Conservation (phyloP, 2,888 invertebrate genomes). For the Sinohyriopsis cumingii region DNA sequence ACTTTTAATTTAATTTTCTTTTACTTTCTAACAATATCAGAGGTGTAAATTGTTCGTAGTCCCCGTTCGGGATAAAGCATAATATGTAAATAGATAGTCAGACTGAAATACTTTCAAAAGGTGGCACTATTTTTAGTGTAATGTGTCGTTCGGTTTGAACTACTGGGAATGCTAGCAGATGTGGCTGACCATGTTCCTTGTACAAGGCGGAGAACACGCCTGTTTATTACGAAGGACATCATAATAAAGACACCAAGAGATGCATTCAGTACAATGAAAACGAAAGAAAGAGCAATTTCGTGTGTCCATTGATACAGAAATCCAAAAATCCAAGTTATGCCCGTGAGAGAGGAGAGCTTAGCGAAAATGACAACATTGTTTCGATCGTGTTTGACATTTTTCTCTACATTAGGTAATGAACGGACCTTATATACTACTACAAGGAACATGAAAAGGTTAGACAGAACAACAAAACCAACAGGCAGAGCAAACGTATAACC, state of each 20-base stretch:
- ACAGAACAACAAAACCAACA: constrained; percentile 10
- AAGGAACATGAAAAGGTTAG: constrained; percentile 20
- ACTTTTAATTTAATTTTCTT: no score
- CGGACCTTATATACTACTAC: constrained; percentile 10
- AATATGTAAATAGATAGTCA: no score
- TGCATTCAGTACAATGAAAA: constrained; percentile 24
- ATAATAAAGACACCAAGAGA: constrained; percentile 28
- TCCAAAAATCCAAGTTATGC: constrained; percentile 26
- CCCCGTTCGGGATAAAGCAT: no score
- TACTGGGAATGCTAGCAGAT: no score
- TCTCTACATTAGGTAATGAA: constrained; percentile 1
- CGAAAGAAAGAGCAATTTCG: constrained; percentile 12
- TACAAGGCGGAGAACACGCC: constrained; percentile 4
- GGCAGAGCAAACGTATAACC: constrained; percentile 22
- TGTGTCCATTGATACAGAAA: constrained; percentile 18
- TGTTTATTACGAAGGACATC: constrained; percentile 23
- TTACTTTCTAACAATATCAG: no score
- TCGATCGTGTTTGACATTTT: constrained; percentile 10
- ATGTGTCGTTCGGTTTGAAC: no score
- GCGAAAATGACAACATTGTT: constrained; percentile 19
- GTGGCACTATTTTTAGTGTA: no score
- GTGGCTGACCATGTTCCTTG: no score
- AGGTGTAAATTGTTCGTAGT: no score
- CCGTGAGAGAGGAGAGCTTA: constrained; percentile 23
- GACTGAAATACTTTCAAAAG: no score